A percentile compares a stretch with the other conserved stretches of the same genome.
phyloP scores from a whole-genome alignment of 35 echinoderm and acorn worm species.

The Ophiothrix spiculata region DNA sequence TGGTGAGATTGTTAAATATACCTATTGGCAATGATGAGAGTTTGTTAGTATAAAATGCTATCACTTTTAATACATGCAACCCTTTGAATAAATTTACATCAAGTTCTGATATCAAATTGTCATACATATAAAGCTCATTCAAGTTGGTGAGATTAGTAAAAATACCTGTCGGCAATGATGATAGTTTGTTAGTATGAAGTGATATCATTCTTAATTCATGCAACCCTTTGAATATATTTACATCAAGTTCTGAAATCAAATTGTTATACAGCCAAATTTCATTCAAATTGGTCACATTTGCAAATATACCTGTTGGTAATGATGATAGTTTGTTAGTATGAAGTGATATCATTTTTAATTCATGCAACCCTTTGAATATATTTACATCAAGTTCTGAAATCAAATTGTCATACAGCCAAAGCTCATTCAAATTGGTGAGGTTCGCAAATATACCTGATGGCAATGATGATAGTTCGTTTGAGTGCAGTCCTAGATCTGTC shows the following conservation, averaged over 20 bases:
- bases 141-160: neutral
- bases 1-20: neutral
- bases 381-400: neutral
- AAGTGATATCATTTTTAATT: neutral
- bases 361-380: neutral
- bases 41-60: neutral
- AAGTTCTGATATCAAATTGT: neutral
- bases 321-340: neutral
- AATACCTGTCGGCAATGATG: neutral
- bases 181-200: neutral
- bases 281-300: too few species aligned
- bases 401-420: neutral
- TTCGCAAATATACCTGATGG: neutral
- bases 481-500: neutral
- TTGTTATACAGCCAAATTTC: neutral
- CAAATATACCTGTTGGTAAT: neutral
- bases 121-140: neutral
- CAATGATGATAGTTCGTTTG: neutral
- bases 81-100: neutral
- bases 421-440: neutral
- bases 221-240: too few species aligned
- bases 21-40: neutral
- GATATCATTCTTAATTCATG: neutral
- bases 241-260: neutral
- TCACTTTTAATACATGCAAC: neutral